These are phyloP conservation scores for Petromus typicus DNA, from an alignment of 2,113 vertebrate genomes.

Conservation along the genomic window DNA sequence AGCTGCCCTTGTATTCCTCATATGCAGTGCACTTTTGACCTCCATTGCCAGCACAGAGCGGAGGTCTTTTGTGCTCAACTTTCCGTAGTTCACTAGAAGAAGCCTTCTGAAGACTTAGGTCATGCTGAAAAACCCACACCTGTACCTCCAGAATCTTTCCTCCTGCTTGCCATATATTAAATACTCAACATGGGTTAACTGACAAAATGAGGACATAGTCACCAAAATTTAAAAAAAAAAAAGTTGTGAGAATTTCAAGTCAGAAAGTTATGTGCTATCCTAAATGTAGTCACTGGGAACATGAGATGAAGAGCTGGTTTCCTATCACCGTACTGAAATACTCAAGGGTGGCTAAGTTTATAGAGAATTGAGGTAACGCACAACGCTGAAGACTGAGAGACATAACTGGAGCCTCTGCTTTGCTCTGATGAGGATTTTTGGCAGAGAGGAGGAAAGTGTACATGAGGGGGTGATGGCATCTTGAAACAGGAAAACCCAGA, in stretches of 20 bases:
- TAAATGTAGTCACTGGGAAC: too few species aligned
- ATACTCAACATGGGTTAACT: too few species aligned
- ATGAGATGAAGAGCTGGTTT: not conserved
- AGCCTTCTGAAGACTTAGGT: not conserved
- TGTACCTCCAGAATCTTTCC: not conserved
- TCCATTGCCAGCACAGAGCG: not conserved
- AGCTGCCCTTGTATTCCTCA: not conserved
- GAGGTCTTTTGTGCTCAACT: not conserved
- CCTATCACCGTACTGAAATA: not conserved
- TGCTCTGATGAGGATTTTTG: not conserved
- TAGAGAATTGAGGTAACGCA: not conserved
- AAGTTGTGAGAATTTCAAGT: not conserved
- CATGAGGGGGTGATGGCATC: not conserved
- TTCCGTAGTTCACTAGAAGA: not conserved
- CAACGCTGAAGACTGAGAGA: not conserved
- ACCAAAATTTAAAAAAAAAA: too few species aligned
- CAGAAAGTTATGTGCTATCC: too few species aligned
- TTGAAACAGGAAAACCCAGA: not conserved
- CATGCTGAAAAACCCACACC: too few species aligned
- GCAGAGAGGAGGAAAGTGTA: not conserved
- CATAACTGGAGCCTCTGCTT: not conserved
- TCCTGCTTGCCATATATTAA: not conserved
- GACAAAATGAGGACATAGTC: not conserved
- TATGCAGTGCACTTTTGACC: not conserved
- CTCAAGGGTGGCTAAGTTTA: not conserved